Evolutionary conservation across 2,888 invertebrate species (phyloP).

Genomic region (Myopa testacea): DNA sequence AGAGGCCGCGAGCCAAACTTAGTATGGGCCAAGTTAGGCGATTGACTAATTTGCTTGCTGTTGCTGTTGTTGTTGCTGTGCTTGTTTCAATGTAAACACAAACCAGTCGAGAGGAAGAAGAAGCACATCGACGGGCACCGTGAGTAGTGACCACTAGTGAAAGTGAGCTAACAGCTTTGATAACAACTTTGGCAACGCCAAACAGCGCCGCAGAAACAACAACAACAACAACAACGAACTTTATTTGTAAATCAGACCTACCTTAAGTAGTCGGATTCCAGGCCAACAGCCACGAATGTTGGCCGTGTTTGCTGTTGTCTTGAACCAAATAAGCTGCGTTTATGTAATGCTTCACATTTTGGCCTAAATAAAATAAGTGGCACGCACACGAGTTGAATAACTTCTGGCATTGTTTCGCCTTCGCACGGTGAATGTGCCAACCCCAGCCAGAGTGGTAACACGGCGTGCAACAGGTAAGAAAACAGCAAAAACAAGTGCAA

Average conservation of each 20-base stretch:
- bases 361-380: constrained; percentile 22
- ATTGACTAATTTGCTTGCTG: constrained; percentile 31
- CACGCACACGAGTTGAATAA: constrained; percentile 6
- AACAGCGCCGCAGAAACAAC: constrained; percentile 34
- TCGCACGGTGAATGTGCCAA: background rate
- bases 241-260: constrained; percentile 45
- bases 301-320: constrained; percentile 13
- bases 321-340: constrained; percentile 14
- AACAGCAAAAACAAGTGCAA: background rate
- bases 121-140: background rate
- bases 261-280: constrained; percentile 40
- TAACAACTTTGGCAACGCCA: constrained; percentile 44
- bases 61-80: background rate
- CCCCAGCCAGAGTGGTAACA: background rate
- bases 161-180: constrained; percentile 55
- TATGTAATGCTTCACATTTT: constrained; percentile 22
- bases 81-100: constrained; percentile 7
- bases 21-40: constrained; percentile 25
- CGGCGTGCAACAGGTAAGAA: background rate
- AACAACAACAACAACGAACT: background rate
- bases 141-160: constrained; percentile 53
- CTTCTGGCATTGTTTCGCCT: constrained; percentile 2
- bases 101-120: constrained; percentile 33
- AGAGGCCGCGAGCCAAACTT: constrained; percentile 6
- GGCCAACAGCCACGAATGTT: background rate